phyloP scores from a whole-genome alignment of 2,888 invertebrate species.

The Lepidocyrtinus sp. region DNA sequence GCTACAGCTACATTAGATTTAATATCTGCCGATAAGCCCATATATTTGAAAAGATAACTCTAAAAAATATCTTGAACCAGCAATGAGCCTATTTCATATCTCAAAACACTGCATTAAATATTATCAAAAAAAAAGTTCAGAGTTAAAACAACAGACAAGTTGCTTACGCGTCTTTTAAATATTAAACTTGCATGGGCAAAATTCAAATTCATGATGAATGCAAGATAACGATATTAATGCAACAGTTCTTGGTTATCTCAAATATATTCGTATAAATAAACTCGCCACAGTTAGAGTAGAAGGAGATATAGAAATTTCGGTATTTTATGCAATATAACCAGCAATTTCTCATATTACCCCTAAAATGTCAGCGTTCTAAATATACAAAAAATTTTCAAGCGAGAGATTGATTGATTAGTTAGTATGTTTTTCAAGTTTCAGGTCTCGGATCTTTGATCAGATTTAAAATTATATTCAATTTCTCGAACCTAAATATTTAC shows the following conservation, averaged over 20 bases:
- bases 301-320: not conserved
- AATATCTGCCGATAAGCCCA: not conserved
- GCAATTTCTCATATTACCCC: not conserved
- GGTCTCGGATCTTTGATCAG: too few relatives aligned
- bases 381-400: too few relatives aligned
- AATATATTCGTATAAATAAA: too few relatives aligned
- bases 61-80: too few relatives aligned
- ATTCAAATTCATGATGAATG: not conserved
- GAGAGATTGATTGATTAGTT: too few relatives aligned
- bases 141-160: not conserved
- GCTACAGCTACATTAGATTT: not conserved
- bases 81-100: not conserved
- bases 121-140: not conserved
- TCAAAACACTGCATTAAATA: not conserved
- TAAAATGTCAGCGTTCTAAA: too few relatives aligned
- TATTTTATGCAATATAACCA: not conserved
- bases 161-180: not conserved
- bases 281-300: not conserved
- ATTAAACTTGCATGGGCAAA: not conserved
- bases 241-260: not conserved
- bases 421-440: too few relatives aligned
- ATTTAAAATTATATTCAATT: too few relatives aligned
- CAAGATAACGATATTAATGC: not conserved
- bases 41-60: too few relatives aligned
- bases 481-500: too few relatives aligned